Conservation (phyloP, 2,797 vertebrate species). For the Phoeniculus purpureus region DNA sequence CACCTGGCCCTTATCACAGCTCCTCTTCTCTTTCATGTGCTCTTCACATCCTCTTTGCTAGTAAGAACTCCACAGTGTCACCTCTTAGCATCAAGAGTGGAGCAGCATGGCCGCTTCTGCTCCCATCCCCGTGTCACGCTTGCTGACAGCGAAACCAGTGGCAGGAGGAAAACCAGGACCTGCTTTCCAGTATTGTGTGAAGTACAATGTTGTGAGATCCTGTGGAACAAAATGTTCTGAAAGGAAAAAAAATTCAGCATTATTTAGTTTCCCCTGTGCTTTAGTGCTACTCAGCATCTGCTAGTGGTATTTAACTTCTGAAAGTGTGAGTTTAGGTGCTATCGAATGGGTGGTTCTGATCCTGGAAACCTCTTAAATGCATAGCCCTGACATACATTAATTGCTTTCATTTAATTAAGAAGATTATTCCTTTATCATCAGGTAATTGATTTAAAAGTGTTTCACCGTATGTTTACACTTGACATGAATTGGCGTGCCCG, state of each 20-base stretch:
- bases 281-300: not conserved
- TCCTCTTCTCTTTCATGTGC: not conserved
- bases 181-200: not conserved
- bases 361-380: constrained; percentile 70
- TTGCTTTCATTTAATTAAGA: constrained; percentile 73
- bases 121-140: accelerated
- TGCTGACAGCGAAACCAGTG: not conserved
- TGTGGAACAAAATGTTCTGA: not conserved
- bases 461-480: constrained; percentile 68
- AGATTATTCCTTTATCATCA: constrained; percentile 73
- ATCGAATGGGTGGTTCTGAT: constrained; percentile 49
- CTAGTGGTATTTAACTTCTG: constrained; percentile 26
- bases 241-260: not conserved
- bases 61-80: not conserved
- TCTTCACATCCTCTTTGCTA: accelerated
- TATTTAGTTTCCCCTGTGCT: not conserved
- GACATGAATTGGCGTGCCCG: constrained; percentile 26
- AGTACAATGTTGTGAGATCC: not conserved
- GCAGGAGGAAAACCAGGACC: not conserved
- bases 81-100: not conserved
- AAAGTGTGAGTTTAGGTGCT: constrained; percentile 68
- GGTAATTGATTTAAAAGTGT: constrained; percentile 74
- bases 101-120: not conserved
- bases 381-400: constrained; percentile 64
- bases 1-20: not conserved